A percentile compares a stretch with the other conserved stretches of the same genome.
Conservation (phyloP, 2,797 vertebrate species). For the Onychomys arenicola region DNA sequence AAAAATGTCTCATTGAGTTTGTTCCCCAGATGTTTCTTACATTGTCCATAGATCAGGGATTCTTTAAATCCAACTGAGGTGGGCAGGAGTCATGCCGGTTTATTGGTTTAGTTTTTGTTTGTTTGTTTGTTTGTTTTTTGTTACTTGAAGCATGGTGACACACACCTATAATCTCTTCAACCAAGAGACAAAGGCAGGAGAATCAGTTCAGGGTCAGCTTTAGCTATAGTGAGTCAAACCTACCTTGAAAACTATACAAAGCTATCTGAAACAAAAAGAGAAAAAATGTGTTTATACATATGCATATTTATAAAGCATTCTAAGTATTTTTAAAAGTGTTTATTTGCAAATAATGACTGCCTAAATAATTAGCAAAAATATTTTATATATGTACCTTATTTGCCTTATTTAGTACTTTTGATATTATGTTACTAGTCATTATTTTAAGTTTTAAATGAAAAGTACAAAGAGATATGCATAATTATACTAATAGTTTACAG, state of each 20-base stretch:
- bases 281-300: background rate
- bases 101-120: background rate
- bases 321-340: background rate
- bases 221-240: background rate
- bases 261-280: background rate
- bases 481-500: background rate
- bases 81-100: accelerated
- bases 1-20: too few relatives aligned
- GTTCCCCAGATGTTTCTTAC: background rate
- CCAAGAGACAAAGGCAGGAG: background rate
- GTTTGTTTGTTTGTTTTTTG: background rate
- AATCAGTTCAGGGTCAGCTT: background rate
- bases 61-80: background rate
- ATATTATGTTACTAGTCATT: background rate
- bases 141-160: background rate
- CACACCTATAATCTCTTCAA: background rate
- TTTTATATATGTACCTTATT: background rate
- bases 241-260: background rate
- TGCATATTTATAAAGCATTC: background rate
- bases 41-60: background rate
- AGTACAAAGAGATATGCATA: background rate
- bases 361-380: background rate
- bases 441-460: background rate
- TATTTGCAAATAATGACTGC: background rate
- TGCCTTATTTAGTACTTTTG: background rate